These are phyloP conservation scores for Coelopa pilipes DNA, from an alignment of 2,888 invertebrate species.

Conservation along the genomic window DNA sequence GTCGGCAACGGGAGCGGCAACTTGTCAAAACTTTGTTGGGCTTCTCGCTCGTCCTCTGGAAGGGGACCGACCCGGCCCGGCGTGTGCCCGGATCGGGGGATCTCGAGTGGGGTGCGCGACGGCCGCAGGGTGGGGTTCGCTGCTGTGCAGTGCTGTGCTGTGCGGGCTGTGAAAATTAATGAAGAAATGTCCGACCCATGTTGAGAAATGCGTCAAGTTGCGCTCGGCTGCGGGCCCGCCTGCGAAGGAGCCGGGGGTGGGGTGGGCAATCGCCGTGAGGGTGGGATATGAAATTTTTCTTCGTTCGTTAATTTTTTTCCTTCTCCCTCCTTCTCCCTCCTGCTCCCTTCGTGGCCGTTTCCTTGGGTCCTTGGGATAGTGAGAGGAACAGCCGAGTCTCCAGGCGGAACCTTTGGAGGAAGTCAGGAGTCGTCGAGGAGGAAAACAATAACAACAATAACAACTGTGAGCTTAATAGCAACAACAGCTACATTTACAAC, in stretches of 20 bases:
- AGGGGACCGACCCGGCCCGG: neutral
- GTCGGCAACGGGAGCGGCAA: conserved; percentile 20
- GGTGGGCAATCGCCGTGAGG: conserved; percentile 12
- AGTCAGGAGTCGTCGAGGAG: conserved; percentile 24
- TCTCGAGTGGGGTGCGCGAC: neutral
- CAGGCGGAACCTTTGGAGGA: conserved; percentile 34
- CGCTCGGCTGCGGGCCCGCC: conserved; percentile 4
- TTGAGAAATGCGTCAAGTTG: conserved; percentile 33
- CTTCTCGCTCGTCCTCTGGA: neutral
- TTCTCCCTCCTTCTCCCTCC: conserved; percentile 25
- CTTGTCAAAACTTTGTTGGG: conserved; percentile 35
- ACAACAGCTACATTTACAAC: neutral
- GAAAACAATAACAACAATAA: neutral
- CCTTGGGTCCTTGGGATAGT: too few relatives aligned
- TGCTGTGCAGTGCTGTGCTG: neutral
- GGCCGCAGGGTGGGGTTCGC: neutral
- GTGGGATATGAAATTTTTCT: conserved; percentile 41
- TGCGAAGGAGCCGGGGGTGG: neutral
- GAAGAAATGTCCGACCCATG: conserved; percentile 30
- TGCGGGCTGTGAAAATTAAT: conserved; percentile 30
- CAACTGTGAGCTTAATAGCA: neutral
- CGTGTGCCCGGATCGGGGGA: neutral
- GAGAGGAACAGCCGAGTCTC: conserved; percentile 17
- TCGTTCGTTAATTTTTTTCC: conserved; percentile 34
- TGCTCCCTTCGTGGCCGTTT: conserved; percentile 18